A percentile compares a stretch with the other conserved stretches of the same genome.
phyloP scores from a whole-genome alignment of 2,113 vertebrate genomes.

The Amazona vittata region DNA sequence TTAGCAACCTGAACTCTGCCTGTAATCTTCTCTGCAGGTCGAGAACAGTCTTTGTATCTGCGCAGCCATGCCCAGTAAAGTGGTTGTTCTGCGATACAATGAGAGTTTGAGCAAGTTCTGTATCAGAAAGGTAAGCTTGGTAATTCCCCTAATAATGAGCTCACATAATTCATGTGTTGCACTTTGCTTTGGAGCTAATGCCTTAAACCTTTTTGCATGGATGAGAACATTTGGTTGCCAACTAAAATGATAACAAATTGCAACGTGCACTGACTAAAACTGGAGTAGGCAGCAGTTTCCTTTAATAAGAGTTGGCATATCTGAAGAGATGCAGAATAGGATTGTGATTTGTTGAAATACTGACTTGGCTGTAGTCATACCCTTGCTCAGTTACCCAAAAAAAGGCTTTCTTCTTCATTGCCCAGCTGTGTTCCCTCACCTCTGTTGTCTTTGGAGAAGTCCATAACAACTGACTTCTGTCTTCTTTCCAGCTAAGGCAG shows the following conservation, averaged over 20 bases:
- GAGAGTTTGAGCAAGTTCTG: slow-evolving; percentile 96
- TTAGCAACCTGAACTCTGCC: not conserved
- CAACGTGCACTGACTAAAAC: not conserved
- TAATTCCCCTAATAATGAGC: not conserved
- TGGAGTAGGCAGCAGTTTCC: slow-evolving; percentile 22
- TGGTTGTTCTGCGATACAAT: slow-evolving; percentile 93
- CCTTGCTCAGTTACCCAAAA: not conserved
- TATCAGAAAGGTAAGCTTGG: slow-evolving; percentile 88
- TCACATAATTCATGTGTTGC: not conserved
- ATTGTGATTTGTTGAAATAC: not conserved
- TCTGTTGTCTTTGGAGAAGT: not conserved
- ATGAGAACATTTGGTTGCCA: not conserved
- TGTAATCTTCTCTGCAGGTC: slow-evolving; percentile 77
- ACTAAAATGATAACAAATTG: slow-evolving; percentile 6
- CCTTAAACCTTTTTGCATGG: not conserved
- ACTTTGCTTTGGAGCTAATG: not conserved
- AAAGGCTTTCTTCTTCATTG: not conserved
- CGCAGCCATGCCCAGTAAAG: slow-evolving; percentile 95
- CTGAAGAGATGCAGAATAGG: not conserved
- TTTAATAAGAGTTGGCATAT: not conserved
- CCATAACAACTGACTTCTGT: not conserved
- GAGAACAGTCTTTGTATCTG: slow-evolving; percentile 95
- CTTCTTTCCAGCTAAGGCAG: not conserved
- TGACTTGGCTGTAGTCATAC: not conserved
- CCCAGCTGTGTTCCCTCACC: not conserved